Base-by-base conservation (phyloP, 2,888 invertebrate species). In the Thereva nobilitata region DNA sequence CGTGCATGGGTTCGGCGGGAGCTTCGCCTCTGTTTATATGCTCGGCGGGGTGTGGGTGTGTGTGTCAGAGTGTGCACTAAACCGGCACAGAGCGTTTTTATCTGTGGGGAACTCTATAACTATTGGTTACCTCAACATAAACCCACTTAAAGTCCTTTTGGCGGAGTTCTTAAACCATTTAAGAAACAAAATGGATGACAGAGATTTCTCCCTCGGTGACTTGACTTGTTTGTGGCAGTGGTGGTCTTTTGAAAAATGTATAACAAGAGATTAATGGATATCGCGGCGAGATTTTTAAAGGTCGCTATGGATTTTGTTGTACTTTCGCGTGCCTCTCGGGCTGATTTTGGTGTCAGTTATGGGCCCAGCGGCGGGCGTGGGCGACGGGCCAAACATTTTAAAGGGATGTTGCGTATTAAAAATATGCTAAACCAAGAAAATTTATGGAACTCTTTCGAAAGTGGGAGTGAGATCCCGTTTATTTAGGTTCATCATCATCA, bases 351-450 rank as follows among this genome's bases (percentile, higher is more conserved):
- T 34, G 38, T 23, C 23, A 23, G 40, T 40, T n/a, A 47, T 37
- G 49, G 50, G 49, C 38, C 50, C 50, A 23, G 41, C 41, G 50
- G 54, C 38, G 47, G 54, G 64, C 64, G 45, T 64, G 54, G 54
- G 54, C 47, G 44, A 38, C 54, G 45, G 54, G 54, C 54, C 54
- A 54, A 64, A 54, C 64, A 54, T 47, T 23, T 64, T 64, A 54
- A 54, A 64, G 54, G 64, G 54, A 54, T 54, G 54, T 54, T 64
- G 38, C 45, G 47, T 54, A 64, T 64, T 64, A 64, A 64, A 64
- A 12, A 47, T 47, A 10, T 47, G 8, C 42, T 42, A 42, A n/a
- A 23, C 23, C 23, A 23, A 23, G 23, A 2, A 23, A 23, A 23
- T 23, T 23, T 23, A 23, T 23, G 23, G 23, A 23, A 23, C 23